phyloP scores from a whole-genome alignment of 2,888 invertebrate species.

The Hypomecis atomaria region DNA sequence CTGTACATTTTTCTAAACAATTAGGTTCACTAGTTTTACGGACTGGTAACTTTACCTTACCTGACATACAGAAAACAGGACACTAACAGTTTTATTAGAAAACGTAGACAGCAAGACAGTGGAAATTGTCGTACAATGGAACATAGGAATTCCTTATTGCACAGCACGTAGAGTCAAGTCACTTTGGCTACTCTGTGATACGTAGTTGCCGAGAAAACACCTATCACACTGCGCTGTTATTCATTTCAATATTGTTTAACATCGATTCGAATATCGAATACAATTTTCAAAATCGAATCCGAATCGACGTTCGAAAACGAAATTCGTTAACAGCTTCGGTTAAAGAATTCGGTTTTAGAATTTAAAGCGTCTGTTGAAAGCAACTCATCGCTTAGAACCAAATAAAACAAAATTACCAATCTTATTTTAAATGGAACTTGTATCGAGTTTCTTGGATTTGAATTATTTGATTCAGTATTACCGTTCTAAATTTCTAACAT shows the following conservation, averaged over 20 bases:
- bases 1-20: no score
- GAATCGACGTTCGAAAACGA: background rate
- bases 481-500: no score
- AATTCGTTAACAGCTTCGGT: slow-evolving; percentile 5
- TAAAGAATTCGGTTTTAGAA: background rate
- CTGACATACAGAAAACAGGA: background rate
- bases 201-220: slow-evolving; percentile 15
- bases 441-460: no score
- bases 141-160: slow-evolving; percentile 19
- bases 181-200: slow-evolving; percentile 18
- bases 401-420: background rate
- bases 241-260: background rate
- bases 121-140: slow-evolving; percentile 17
- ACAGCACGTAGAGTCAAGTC: slow-evolving; percentile 11
- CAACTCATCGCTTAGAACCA: background rate
- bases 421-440: no score
- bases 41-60: no score
- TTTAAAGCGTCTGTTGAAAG: no score
- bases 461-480: no score
- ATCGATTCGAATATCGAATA: background rate
- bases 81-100: slow-evolving; percentile 6
- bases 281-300: slow-evolving; percentile 5
- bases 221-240: background rate
- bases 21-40: no score
- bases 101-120: slow-evolving; percentile 13